A percentile compares a stretch with the other conserved stretches of the same genome.
Conservation (phyloP, 92 coral and sea anemone species). For the Scolanthus callimorphus region DNA sequence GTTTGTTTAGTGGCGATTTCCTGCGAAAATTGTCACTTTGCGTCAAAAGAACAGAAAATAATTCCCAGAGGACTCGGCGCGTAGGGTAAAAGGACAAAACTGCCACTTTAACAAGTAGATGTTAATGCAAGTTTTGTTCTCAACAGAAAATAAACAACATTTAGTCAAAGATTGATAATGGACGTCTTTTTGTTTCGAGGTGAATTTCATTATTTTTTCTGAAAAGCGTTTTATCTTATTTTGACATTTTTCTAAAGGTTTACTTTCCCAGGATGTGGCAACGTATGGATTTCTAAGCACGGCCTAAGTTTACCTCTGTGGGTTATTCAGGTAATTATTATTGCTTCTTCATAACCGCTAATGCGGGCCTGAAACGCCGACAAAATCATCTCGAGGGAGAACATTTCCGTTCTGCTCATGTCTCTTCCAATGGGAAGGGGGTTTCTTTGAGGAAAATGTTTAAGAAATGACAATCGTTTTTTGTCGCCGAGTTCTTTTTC, state of each 20-base stretch:
- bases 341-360: constrained; percentile 32
- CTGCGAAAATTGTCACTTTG: no score
- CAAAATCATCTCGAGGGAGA: constrained; percentile 41
- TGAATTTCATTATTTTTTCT: not conserved
- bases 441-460: no score
- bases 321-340: constrained; percentile 14
- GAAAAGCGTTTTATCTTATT: not conserved
- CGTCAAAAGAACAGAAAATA: no score
- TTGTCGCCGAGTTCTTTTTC: not conserved
- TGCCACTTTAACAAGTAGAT: not conserved
- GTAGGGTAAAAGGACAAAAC: no score
- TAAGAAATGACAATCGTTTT: not conserved
- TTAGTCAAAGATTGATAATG: no score
- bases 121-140: not conserved
- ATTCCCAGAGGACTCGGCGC: no score
- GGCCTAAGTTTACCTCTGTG: not conserved
- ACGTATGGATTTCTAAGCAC: not conserved
- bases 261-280: not conserved
- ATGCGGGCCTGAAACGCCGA: constrained; percentile 19
- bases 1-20: not conserved
- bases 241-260: not conserved
- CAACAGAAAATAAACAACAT: not conserved
- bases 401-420: constrained; percentile 49
- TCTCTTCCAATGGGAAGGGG: constrained; percentile 21
- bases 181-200: not conserved